These are phyloP conservation scores for Tetragonisca angustula DNA, from an alignment of 2,888 invertebrate species.

Conservation along the genomic window DNA sequence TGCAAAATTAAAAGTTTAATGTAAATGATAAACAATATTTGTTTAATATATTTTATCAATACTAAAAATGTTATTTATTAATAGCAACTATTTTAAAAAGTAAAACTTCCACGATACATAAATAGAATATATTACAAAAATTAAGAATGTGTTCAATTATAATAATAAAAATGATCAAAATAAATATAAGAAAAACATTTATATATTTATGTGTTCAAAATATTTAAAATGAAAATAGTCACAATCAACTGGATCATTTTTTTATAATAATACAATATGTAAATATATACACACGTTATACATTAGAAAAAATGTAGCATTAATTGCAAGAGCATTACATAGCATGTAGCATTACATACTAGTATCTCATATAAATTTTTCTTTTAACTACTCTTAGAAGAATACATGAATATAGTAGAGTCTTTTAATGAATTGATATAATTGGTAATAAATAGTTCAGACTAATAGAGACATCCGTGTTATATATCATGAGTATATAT, in stretches of 20 bases:
- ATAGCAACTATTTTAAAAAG: constrained; percentile 14
- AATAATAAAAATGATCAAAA: constrained; percentile 35
- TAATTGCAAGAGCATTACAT: constrained; percentile 36
- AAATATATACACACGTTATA: constrained; percentile 70
- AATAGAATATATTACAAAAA: constrained; percentile 41
- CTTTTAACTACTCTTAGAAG: constrained; percentile 53
- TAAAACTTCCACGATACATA: constrained; percentile 34
- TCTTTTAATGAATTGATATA: constrained; percentile 53
- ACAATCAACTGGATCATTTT: constrained; percentile 72
- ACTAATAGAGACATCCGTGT: constrained; percentile 64
- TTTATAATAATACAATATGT: constrained; percentile 69
- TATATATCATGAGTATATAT: constrained; percentile 50
- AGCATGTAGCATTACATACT: constrained; percentile 53
- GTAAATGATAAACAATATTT: constrained; percentile 15
- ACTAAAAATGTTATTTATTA: constrained; percentile 26
- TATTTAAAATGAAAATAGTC: constrained; percentile 67
- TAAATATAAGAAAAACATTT: constrained; percentile 25
- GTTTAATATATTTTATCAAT: constrained; percentile 12
- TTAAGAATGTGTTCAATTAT: constrained; percentile 59
- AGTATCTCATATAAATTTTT: constrained; percentile 61
- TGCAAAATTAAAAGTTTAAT: constrained; percentile 20
- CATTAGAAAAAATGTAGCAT: constrained; percentile 53
- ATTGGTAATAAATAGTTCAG: constrained; percentile 50
- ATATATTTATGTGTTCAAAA: constrained; percentile 54
- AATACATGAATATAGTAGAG: constrained; percentile 43